Percentiles rank a stretch among this genome's conserved stretches.
phyloP scores from a whole-genome alignment of 2,113 vertebrate genomes.

The Myotis davidii region DNA sequence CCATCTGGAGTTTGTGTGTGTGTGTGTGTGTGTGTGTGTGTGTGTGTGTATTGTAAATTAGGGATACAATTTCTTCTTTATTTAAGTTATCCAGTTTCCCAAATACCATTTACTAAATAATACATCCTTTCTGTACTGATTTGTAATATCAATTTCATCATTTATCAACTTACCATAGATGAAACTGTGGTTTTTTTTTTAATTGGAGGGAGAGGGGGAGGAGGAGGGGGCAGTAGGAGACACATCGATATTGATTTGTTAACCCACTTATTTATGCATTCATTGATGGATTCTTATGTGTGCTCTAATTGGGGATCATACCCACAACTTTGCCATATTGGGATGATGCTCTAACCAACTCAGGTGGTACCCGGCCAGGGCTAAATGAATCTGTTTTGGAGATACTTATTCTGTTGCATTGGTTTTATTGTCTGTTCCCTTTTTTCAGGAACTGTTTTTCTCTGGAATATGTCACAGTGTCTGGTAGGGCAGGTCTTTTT shows the following conservation, averaged over 20 bases:
- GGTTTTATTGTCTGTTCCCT: background rate
- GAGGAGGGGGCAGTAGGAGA: no score
- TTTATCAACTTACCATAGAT: background rate
- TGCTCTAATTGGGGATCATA: background rate
- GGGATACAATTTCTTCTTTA: background rate
- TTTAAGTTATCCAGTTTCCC: background rate
- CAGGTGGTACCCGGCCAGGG: no score
- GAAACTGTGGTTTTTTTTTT: background rate
- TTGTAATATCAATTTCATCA: background rate
- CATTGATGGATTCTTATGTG: no score
- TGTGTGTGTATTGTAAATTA: background rate
- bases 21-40: background rate
- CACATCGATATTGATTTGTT: background rate
- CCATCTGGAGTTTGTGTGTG: background rate
- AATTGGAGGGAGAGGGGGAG: no score
- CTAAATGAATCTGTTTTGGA: slow-evolving; percentile 7
- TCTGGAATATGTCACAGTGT: background rate
- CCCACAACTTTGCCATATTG: background rate
- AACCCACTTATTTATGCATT: background rate
- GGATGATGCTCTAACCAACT: background rate
- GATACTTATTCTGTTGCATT: background rate
- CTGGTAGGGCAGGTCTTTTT: background rate
- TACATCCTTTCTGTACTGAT: background rate
- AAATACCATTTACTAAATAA: background rate
- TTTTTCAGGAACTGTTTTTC: slow-evolving; percentile 8